Evolutionary conservation across 1,140 invertebrate species (phyloP).

Genomic region (Bombus vancouverensis): DNA sequence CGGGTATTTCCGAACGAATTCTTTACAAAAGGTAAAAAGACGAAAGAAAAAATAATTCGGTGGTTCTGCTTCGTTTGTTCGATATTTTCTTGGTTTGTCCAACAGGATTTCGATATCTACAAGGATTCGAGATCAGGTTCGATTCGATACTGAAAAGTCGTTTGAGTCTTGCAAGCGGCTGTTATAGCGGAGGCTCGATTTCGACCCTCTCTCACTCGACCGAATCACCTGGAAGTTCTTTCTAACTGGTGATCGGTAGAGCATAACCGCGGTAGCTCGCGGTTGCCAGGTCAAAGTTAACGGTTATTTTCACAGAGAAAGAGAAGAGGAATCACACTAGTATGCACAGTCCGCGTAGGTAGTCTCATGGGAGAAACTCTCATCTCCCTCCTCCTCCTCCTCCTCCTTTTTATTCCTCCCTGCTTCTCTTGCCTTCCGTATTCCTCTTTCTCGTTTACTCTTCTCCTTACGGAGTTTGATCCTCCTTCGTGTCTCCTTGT

Average conservation of each 20-base stretch:
- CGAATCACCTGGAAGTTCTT: slow-evolving; percentile 43
- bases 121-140: slow-evolving; percentile 38
- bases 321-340: slow-evolving; percentile 18
- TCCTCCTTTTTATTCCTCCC: neutral
- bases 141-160: slow-evolving; percentile 25
- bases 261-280: slow-evolving; percentile 18
- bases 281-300: slow-evolving; percentile 76
- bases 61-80: no score
- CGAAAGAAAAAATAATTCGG: neutral
- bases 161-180: slow-evolving; percentile 25
- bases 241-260: slow-evolving; percentile 12
- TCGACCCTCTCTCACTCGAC: slow-evolving; percentile 34
- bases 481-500: neutral
- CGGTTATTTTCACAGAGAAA: slow-evolving; percentile 66
- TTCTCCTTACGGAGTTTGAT: slow-evolving; percentile 12
- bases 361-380: slow-evolving; percentile 48
- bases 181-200: slow-evolving; percentile 32
- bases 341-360: slow-evolving; percentile 35
- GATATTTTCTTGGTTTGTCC: no score
- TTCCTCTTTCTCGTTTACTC: slow-evolving; percentile 21
- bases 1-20: neutral
- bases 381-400: slow-evolving; percentile 12
- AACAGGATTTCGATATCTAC: neutral
- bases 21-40: neutral
- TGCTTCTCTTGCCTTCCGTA: slow-evolving; percentile 13